Base-by-base conservation (phyloP, 2,888 invertebrate genomes). In the Clunio marinus region DNA sequence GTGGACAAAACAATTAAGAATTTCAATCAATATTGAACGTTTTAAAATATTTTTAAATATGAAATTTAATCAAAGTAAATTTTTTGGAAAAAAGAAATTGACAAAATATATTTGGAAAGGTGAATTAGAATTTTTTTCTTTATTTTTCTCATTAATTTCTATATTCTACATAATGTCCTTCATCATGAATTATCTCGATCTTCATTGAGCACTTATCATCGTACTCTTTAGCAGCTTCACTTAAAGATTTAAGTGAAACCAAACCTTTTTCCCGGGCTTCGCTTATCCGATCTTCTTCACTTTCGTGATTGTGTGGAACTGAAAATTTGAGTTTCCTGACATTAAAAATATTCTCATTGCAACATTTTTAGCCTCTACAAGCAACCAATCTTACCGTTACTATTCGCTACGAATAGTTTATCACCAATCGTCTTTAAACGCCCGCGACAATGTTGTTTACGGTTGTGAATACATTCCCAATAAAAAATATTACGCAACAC, bases 391-490 rank as follows among this genome's bases (percentile, higher is more conserved):
- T 68, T 68, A 68, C 68, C 68, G n/a, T 70, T 73, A 78, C 78
- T 76, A 72, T 79, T 79, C 20, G 79, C 78, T 7, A 79, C 76
- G 69, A 74, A 77, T 62, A 79, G 73, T 73, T 77, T 76, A 71
- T 79, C 77, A 1, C 77, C 78, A 58, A 78, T 73, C 8, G 78
- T 78, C 72, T 79, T 79, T 24, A 79, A 71, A 1, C 79, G 77
- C 70, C 79, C 78, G 1, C 78, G 76, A 68, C 79, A 79, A 71
- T 78, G 78, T 66, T 74, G 75, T 1, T 77, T 77, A n/a, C 79
- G 76, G 72, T 79, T 79, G 51, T 78, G 77, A 24, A 79, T 77
- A 67, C 79, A 79, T 71, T 79, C 79, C 79, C 79, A 79, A 58
- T 79, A 79, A n/a, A 78, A 74, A 69, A 77, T 78, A 63, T 79